Base-by-base conservation (phyloP, 2,888 invertebrate genomes). In the Reticulitermes lucifugus region DNA sequence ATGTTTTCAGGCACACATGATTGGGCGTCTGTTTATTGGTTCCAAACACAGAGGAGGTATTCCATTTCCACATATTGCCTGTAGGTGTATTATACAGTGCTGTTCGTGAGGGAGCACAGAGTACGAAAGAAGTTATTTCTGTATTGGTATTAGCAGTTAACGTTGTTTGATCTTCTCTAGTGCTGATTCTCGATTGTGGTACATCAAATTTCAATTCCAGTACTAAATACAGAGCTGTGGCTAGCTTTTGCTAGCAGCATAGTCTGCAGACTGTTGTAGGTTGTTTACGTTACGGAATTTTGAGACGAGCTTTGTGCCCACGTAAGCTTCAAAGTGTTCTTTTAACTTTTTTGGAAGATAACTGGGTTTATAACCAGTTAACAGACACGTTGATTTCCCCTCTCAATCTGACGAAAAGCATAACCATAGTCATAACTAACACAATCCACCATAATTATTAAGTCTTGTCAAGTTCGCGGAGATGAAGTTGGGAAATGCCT, bases 181-280 rank as follows among this genome's bases (percentile, higher is more conserved):
- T 46, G 77, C 46, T 77, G 77, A 77, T 77, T 77, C 46, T 77
- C 77, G 77, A 51, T 51, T 46, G 77, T 77, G 77, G 46, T n/a
- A 41, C 77, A 75, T 77, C 46, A 9, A 1, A 77, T 46, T 77
- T 77, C 77, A 46, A 43, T 77, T 77, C 10, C 43, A 46, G 7
- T 46, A n/a, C 46, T 18, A 10, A 35, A 25, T n/a, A 65, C 65
- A 65, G 65, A 65, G 65, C 1, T 65, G 65, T 65, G n/a, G 7
- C n/a, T 25, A 65, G 65, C n/a, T 25, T n/a, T n/a, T 12, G 25
- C 25, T n/a, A 65, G 2, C 18, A 55, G 5, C 14, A 65, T 25
- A 25, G 25, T 65, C 65, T 65, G 65, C 65, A n/a, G 65, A 65
- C 65, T 65, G 0, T 5, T 5, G 25, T 65, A 65, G 25, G 12